These are phyloP conservation scores for Teleogryllus oceanicus DNA, from an alignment of 2,888 invertebrate genomes.

Conservation along the genomic window DNA sequence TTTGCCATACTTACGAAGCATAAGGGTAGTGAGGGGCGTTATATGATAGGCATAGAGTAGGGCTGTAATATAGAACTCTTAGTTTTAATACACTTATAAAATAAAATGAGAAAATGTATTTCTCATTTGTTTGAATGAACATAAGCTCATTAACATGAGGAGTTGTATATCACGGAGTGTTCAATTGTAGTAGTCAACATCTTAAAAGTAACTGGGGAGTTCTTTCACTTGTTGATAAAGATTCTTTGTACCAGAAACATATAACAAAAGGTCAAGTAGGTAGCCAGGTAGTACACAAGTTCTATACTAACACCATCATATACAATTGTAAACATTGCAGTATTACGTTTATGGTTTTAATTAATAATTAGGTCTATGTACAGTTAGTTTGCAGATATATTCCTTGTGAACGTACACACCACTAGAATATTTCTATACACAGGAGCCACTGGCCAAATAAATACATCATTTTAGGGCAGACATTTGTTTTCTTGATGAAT, in stretches of 20 bases:
- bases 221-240: too few species aligned
- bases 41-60: too few species aligned
- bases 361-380: constrained; percentile 37
- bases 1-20: too few species aligned
- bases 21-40: too few species aligned
- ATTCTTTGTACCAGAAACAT: neutral
- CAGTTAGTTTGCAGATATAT: constrained; percentile 34
- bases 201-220: too few species aligned
- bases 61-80: too few species aligned
- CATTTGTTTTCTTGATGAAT: constrained; percentile 30
- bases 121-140: too few species aligned
- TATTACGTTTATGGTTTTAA: constrained; percentile 34
- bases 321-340: constrained; percentile 7
- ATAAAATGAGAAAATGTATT: too few species aligned
- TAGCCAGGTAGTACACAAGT: neutral
- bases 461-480: constrained; percentile 36
- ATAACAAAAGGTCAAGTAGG: constrained; percentile 2
- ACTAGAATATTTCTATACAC: constrained; percentile 35
- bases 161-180: too few species aligned
- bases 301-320: neutral
- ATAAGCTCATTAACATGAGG: too few species aligned
- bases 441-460: constrained; percentile 35
- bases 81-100: too few species aligned
- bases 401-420: constrained; percentile 32
- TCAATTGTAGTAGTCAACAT: too few species aligned